phyloP scores from a whole-genome alignment of 1,140 invertebrate genomes.

The Gerris buenoi region DNA sequence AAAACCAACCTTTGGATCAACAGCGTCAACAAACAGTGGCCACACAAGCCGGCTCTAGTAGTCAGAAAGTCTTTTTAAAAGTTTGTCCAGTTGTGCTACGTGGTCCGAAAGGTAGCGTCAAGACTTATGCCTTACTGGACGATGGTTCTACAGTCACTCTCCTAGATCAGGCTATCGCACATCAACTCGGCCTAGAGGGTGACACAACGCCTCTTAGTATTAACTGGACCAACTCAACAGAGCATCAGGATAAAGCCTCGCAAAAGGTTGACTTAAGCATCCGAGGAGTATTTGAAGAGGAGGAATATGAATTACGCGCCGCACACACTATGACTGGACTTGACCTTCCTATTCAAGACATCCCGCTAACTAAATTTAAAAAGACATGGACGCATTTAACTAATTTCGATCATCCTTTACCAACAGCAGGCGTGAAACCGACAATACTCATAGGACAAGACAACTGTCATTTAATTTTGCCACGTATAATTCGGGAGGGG shows the following conservation, averaged over 20 bases:
- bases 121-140: neutral
- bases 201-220: neutral
- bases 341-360: neutral
- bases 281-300: neutral
- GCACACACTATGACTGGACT: neutral
- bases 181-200: neutral
- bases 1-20: neutral
- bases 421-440: neutral
- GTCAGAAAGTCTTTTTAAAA: neutral
- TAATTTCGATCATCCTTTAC: neutral
- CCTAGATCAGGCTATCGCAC: neutral
- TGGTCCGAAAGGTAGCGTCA: neutral
- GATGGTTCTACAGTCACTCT: neutral
- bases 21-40: neutral
- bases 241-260: neutral
- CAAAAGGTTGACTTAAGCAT: neutral
- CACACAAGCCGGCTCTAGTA: neutral
- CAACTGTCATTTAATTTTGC: neutral
- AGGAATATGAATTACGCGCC: neutral
- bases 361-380: neutral
- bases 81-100: neutral
- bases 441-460: neutral
- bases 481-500: neutral
- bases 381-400: neutral
- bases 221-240: neutral